Percentiles rank a stretch among this genome's conserved stretches.
These are phyloP conservation scores for Teleogryllus oceanicus DNA, from an alignment of 2,888 invertebrate species.

Conservation along the genomic window DNA sequence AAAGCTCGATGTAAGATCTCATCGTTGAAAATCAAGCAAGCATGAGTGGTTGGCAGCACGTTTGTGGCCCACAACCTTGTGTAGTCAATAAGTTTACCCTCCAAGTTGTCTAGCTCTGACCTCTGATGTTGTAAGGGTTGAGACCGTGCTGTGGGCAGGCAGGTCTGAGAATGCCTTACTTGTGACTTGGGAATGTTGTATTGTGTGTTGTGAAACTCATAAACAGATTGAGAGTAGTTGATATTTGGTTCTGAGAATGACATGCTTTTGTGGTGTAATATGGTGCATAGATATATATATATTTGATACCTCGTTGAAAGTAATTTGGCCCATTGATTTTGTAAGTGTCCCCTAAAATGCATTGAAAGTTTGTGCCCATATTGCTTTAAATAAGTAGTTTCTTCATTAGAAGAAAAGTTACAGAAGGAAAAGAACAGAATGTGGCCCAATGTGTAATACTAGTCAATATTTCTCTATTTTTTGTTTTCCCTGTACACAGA, in stretches of 20 bases:
- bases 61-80: constrained; percentile 2
- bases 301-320: no score
- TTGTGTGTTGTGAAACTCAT: not conserved
- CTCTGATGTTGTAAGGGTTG: not conserved
- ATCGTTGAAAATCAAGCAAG: not conserved
- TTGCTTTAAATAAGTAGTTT: no score
- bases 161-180: not conserved
- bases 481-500: no score
- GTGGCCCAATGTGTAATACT: no score
- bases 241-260: not conserved
- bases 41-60: constrained; percentile 9
- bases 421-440: no score
- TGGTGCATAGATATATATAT: not conserved
- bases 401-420: no score
- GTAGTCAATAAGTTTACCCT: not conserved
- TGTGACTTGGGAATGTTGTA: not conserved
- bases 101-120: constrained; percentile 1
- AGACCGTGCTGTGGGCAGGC: not conserved
- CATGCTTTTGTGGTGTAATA: not conserved
- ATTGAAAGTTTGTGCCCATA: no score
- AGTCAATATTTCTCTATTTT: no score
- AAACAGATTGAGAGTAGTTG: constrained; percentile 5
- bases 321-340: no score
- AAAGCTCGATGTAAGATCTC: not conserved
- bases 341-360: no score